Percentiles rank a stretch among this genome's conserved stretches.
phyloP scores from a whole-genome alignment of 2,113 vertebrate genomes.

The Leucoraja erinaceus region DNA sequence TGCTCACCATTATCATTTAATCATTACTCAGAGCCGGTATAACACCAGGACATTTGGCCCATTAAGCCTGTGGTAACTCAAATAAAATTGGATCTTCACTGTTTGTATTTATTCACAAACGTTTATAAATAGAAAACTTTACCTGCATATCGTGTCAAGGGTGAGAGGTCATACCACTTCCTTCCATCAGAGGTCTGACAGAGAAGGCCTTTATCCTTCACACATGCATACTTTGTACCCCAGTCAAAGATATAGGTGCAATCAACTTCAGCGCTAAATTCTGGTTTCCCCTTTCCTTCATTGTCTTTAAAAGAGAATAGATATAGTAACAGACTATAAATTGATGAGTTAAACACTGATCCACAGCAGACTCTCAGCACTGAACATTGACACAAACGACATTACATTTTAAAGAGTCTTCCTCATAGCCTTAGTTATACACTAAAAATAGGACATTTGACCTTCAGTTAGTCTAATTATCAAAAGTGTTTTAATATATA shows the following conservation, averaged over 20 bases:
- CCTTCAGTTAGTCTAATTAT: too few relatives aligned
- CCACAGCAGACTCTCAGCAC: neutral
- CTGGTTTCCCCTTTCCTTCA: slow-evolving; percentile 65
- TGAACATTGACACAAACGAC: neutral
- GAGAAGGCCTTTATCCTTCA: slow-evolving; percentile 75
- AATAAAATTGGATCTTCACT: neutral
- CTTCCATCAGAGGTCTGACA: slow-evolving; percentile 65
- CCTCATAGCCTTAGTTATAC: neutral
- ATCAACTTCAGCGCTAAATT: slow-evolving; percentile 77
- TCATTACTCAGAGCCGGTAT: too few relatives aligned
- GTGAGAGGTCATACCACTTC: slow-evolving; percentile 77
- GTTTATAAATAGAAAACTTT: slow-evolving; percentile 31
- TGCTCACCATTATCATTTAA: too few relatives aligned
- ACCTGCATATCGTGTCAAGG: slow-evolving; percentile 74
- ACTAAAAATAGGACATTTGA: too few relatives aligned
- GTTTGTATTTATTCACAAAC: neutral
- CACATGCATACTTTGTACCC: slow-evolving; percentile 78
- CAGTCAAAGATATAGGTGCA: slow-evolving; percentile 92
- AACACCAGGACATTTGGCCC: too few relatives aligned
- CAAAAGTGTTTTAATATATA: too few relatives aligned
- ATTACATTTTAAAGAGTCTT: neutral
- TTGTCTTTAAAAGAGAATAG: slow-evolving; percentile 46
- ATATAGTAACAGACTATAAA: neutral
- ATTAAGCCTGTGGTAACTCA: too few relatives aligned
- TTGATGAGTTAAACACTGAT: neutral